Percentiles rank a stretch among this genome's conserved stretches.
phyloP scores from a whole-genome alignment of 92 coral and sea anemone genomes.

The Epizoanthus ramosus region DNA sequence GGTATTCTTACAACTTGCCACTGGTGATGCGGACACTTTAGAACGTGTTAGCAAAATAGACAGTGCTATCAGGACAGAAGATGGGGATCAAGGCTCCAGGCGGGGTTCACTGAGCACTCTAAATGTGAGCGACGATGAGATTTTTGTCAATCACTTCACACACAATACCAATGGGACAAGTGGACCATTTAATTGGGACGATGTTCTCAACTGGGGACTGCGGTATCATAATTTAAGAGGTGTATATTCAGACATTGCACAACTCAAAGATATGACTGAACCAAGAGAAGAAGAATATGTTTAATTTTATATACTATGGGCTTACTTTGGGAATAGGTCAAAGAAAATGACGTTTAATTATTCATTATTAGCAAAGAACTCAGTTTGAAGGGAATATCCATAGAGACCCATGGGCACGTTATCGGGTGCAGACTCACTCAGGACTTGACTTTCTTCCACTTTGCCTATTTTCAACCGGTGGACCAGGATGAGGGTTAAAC shows the following conservation, averaged over 20 bases:
- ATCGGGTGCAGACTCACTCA: no score
- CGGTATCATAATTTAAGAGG: conserved; percentile 86
- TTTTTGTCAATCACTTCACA: conserved; percentile 58
- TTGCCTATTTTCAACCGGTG: no score
- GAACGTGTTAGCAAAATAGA: conserved; percentile 37
- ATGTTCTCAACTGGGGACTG: conserved; percentile 87
- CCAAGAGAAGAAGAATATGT: conserved; percentile 72
- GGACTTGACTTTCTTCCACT: no score
- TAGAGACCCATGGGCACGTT: no score
- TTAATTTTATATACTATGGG: conserved; percentile 2
- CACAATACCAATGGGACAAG: conserved; percentile 66
- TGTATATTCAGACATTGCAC: conserved; percentile 86
- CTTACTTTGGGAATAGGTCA: no score
- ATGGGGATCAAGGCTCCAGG: conserved; percentile 45
- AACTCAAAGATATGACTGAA: conserved; percentile 59
- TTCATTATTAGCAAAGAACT: no score
- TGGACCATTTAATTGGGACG: conserved; percentile 89
- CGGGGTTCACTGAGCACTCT: conserved; percentile 71
- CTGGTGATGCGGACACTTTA: conserved; percentile 37
- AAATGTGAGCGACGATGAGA: conserved; percentile 71
- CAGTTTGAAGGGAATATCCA: no score
- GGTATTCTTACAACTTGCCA: conserved; percentile 75
- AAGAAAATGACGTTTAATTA: no score
- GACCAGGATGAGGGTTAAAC: no score
- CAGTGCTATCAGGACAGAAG: conserved; percentile 3